Base-by-base conservation (phyloP, 2,113 vertebrate genomes). In the Psilopsiagon aymara region DNA sequence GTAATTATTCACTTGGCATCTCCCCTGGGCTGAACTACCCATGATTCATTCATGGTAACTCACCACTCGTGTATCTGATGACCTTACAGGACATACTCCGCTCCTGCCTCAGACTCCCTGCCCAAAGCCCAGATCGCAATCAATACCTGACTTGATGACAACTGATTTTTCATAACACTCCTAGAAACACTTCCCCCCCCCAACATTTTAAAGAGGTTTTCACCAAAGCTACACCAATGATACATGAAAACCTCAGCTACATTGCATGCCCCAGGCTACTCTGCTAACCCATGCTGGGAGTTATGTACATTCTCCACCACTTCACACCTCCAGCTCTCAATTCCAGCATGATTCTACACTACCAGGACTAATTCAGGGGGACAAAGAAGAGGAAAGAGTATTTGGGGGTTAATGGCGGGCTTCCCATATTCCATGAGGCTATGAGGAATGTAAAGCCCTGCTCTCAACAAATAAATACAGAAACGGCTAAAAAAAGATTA, bases 31-130 rank as follows among this genome's bases (percentile, higher is more conserved):
- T 47, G 46, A 46, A 17, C 10, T 3, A 27, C 14, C 28, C 74
- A 29, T 33, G 16, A 43, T 16, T 43, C 27, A 7, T 1, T 18
- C 31, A 9, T 2, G 8, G 1, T 5, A 49, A 27, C 25, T 28
- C 4, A 2, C 14, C 43, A 17, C 67, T 35, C 10, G 0, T 17
- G 2, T 3, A 8, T 10, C 2, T 20, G 33, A 29, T 20, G 66
- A 57, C 74, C 23, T 7, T 10, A 14, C 17, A 37, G 52, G 44
- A 18, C 44, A 33, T 52, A 31, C 51, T 46, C 24, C 6, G 16
- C 37, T 33, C 20, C 31, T 6, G 20, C 17, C 41, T 15, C 51
- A 2, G 6, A 9, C 51, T 23, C 27, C 43, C 27, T 53, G 70
- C 37, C 53, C 87, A 29, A 46, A 60, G n/a, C 62, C 46, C 63